These are phyloP conservation scores for Bufo bufo DNA, from an alignment of 2,113 vertebrate species.

Conservation along the genomic window DNA sequence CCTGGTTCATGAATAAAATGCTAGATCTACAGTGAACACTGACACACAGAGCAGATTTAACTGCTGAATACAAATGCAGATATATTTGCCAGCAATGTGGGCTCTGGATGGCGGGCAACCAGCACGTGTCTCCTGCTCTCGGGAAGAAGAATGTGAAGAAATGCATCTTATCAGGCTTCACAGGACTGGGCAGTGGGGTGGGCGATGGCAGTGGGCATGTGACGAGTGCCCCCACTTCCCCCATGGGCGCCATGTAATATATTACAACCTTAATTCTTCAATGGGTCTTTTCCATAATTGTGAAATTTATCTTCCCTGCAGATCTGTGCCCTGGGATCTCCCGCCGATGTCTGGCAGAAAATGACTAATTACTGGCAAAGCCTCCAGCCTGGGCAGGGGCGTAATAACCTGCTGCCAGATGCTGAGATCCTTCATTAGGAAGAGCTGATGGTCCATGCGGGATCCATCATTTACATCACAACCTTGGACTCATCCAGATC, in stretches of 20 bases:
- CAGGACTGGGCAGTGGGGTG: neutral
- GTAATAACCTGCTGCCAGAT: neutral
- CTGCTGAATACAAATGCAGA: no score
- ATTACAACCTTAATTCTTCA: neutral
- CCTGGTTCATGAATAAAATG: neutral
- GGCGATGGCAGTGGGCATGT: neutral
- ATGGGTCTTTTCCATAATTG: constrained; percentile 24
- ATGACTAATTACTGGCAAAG: constrained; percentile 18
- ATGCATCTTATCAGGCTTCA: neutral
- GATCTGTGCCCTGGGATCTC: constrained; percentile 15
- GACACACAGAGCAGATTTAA: neutral
- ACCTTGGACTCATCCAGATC: neutral
- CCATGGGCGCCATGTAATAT: neutral
- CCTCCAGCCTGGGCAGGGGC: neutral
- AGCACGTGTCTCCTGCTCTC: neutral
- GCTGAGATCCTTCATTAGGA: constrained; percentile 32
- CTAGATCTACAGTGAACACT: neutral
- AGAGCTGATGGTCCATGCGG: neutral
- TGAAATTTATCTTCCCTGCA: constrained; percentile 34
- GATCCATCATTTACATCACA: constrained; percentile 23
- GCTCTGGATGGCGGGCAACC: no score
- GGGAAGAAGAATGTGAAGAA: neutral
- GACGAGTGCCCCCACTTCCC: neutral
- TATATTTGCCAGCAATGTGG: no score
- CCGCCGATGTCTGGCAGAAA: constrained; percentile 11